Evolutionary conservation across 1,140 invertebrate genomes (phyloP), one percentile per base, ranked within the genome.

Genomic region (Drosophila mojavensis): DNA sequence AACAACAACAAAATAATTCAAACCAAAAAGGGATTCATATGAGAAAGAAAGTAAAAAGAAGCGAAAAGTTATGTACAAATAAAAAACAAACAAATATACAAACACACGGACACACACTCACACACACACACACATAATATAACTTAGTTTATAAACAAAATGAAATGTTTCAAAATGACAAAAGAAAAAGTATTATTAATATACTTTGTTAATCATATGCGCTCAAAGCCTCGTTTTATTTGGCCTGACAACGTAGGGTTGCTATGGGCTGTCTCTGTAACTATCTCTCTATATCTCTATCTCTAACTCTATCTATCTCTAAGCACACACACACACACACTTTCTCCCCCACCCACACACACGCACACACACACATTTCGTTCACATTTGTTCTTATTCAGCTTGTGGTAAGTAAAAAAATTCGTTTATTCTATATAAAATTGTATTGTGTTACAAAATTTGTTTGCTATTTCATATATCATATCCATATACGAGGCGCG

Each of bases 1-100:
- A 55, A 55, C 53, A 55, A 55, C 28, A 11, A 39, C 10, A 39
- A 39, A 39, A 39, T 39, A 39, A 39, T 11, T 39, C 36, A 39
- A 39, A 39, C 36, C 36, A 4, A 90, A 90, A 90, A 91, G 90
- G 90, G 88, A 91, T 75, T 91, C 90, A 82, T 82, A 91, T 88
- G 91, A 91, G 81, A 91, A 91, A 91, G 90, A 91, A 91, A 91
- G 86, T 89, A 91, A 91, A 91, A 91, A 91, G 78, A 91, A 91
- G 78, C 88, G 73, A 89, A 91, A 89, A 89, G 81, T 81, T 85
- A 90, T 81, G 81, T 85, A 90, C 86, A 80, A 90, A 80, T 90
- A 53, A 90, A 55, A 54, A 54, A 64, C 55, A 79, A 51, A 62
- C 50, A 45, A 45, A 59, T 3, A 43, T 13, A 43, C 41, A n/a